Percentiles rank a stretch among this genome's conserved stretches.
Evolutionary conservation across 2,888 invertebrate genomes (phyloP).

Genomic region (Acanthoscelides obtectus): DNA sequence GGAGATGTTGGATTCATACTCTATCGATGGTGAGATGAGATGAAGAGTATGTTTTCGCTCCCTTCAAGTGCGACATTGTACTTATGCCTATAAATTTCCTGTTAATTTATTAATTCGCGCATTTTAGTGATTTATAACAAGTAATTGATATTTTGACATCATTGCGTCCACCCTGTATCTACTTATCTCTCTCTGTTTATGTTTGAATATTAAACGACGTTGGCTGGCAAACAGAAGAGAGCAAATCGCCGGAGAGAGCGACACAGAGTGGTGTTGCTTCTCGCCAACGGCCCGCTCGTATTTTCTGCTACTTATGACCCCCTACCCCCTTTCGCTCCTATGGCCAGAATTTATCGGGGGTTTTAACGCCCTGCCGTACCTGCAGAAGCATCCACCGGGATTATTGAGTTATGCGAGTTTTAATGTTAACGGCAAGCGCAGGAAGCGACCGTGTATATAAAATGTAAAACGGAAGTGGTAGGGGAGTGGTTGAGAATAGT

Average conservation of each 20-base stretch:
- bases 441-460: background rate
- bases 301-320: background rate
- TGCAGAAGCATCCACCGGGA: background rate
- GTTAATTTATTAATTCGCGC: too few relatives aligned
- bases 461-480: background rate
- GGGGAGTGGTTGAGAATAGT: background rate
- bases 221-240: background rate
- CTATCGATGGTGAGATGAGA: too few relatives aligned
- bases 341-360: background rate
- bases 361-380: background rate
- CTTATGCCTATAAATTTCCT: too few relatives aligned
- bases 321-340: background rate
- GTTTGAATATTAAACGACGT: background rate
- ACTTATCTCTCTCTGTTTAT: background rate
- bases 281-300: background rate
- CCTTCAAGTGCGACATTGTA: too few relatives aligned
- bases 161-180: background rate
- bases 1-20: too few relatives aligned
- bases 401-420: background rate
- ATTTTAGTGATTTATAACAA: too few relatives aligned
- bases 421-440: background rate
- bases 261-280: background rate
- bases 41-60: too few relatives aligned
- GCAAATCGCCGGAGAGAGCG: background rate
- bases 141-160: too few relatives aligned